Base-by-base conservation (phyloP, 2,113 vertebrate species). In the Tupaia chinensis region DNA sequence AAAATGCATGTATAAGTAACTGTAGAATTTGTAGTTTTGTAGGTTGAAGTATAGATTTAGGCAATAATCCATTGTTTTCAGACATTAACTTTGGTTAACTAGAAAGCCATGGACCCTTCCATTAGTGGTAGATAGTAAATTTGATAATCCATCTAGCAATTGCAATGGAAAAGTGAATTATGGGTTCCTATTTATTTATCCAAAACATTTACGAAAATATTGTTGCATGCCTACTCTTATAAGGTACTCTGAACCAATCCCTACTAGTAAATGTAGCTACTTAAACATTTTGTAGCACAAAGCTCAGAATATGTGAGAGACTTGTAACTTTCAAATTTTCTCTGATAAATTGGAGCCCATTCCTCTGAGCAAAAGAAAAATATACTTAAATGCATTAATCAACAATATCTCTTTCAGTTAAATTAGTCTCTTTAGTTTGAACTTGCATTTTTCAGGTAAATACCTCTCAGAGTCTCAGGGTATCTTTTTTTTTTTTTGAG, bases 201-300 rank as follows among this genome's bases (percentile, higher is more conserved):
- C 10, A 27, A 83, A 66, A 84, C 19, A 87, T 80, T 81, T 85
- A 70, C 54, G 88, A 84, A 85, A 74, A 94, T 93, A 91, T 85
- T 65, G 34, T 63, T 63, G 34, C 60, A 58, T 89, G 58, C 19
- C 65, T 87, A 69, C 29, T 27, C 2, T 2, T 27, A 2, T 69
- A 94, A 73, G 29, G 69, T 73, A 10, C 53, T 86, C 74, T 78
- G 58, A 92, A 13, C 34, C 69, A 83, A 17, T 44, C 10, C 23
- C 53, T 65, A 69, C 17, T 54, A 68, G 8, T 70, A 93, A 88
- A 85, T 72, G 32, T 77, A 60, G 17, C 66, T 9, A 10, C 66
- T 92, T 54, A 89, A 92, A 86, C 22, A 86, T 44, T 68, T 66
- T 20, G 76, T 22, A 58, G 10, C 6, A 72, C 60, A 89, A 86